These are phyloP conservation scores for Sander vitreus DNA, from an alignment of 2,113 vertebrate genomes.

Conservation along the genomic window DNA sequence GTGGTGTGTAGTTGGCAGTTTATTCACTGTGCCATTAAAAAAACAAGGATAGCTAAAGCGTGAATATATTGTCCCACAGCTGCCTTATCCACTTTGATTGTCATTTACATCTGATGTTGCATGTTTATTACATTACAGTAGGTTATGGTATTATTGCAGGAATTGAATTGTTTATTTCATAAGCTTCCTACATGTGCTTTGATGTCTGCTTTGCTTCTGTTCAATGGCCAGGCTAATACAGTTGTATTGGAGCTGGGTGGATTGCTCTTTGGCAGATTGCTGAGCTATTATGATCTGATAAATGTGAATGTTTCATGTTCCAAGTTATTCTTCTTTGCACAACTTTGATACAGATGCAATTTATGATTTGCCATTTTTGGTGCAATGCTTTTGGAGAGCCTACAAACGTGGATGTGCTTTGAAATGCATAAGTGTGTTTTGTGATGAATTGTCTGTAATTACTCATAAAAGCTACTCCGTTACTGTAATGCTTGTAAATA, in stretches of 20 bases:
- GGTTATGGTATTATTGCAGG: neutral
- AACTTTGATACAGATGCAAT: constrained; percentile 34
- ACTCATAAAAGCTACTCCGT: constrained; percentile 41
- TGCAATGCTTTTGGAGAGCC: constrained; percentile 2
- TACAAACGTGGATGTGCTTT: constrained; percentile 30
- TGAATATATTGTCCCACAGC: constrained; percentile 15
- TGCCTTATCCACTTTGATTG: constrained; percentile 27
- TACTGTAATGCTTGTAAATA: constrained; percentile 38
- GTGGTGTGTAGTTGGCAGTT: constrained; percentile 47
- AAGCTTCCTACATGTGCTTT: constrained; percentile 5
- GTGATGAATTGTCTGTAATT: constrained; percentile 43
- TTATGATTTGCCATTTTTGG: constrained; percentile 35
- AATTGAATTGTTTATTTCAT: neutral
- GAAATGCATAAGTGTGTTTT: constrained; percentile 28
- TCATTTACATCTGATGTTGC: constrained; percentile 19
- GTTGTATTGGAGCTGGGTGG: constrained; percentile 29
- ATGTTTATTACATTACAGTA: neutral
- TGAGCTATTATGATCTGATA: constrained; percentile 37
- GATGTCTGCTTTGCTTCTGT: constrained; percentile 23
- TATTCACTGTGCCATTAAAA: constrained; percentile 46
- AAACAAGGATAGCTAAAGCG: constrained; percentile 24
- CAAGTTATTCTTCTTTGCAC: constrained; percentile 43
- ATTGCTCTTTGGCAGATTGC: constrained; percentile 46
- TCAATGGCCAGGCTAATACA: constrained; percentile 5
- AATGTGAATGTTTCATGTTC: constrained; percentile 43